A percentile compares a stretch with the other conserved stretches of the same genome.
Conservation (phyloP, 1,140 invertebrate genomes). For the Drosophila equinoxialis region DNA sequence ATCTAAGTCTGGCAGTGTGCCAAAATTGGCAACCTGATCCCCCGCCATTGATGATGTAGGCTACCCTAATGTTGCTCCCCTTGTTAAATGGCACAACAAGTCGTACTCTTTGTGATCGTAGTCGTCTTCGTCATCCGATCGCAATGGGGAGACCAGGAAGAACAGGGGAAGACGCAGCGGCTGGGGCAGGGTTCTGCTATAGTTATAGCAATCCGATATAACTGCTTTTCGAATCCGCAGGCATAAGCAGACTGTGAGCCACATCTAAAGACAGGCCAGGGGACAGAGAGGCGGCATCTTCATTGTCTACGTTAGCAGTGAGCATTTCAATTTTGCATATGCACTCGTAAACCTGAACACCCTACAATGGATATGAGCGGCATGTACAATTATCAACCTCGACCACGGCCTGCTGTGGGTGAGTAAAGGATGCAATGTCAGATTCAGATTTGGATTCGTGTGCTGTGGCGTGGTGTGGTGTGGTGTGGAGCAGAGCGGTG, state of each 20-base stretch:
- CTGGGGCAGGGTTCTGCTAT: not conserved
- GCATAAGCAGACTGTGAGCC: conserved; percentile 22
- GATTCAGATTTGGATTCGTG: conserved; percentile 42
- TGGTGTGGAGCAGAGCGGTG: conserved; percentile 13
- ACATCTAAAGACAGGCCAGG: not conserved
- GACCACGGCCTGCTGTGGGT: conserved; percentile 34
- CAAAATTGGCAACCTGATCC: conserved; percentile 1
- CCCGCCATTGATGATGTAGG: not conserved
- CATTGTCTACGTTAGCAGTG: conserved; percentile 39
- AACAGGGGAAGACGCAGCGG: not conserved
- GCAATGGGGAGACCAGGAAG: not conserved
- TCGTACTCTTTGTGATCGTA: not conserved
- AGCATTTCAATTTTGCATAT: conserved; percentile 54
- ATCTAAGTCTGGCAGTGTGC: not conserved
- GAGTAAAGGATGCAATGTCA: conserved; percentile 35
- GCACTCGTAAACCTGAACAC: conserved; percentile 29
- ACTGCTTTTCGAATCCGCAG: conserved; percentile 30
- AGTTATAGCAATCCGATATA: conserved; percentile 2
- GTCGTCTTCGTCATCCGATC: conserved; percentile 3
- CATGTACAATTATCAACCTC: conserved; percentile 48
- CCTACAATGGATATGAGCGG: conserved; percentile 38
- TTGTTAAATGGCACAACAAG: not conserved
- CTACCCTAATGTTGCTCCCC: not conserved
- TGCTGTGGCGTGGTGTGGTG: conserved; percentile 13
- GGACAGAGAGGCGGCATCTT: conserved; percentile 8